These are phyloP conservation scores for Bursaphelenchus okinawaensis DNA, from an alignment of 2,888 invertebrate species.

Conservation along the genomic window DNA sequence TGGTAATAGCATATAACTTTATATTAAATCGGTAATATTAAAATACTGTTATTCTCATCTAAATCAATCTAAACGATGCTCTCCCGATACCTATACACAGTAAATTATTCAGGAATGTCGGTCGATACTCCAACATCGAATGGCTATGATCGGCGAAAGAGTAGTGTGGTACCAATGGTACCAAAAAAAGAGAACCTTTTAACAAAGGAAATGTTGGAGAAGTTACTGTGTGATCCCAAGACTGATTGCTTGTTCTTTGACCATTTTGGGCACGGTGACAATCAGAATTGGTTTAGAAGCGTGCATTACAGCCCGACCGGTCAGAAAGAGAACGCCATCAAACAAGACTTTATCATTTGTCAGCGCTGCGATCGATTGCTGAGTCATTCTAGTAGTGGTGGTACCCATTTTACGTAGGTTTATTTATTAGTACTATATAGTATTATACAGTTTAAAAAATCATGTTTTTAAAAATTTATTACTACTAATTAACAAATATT, in stretches of 20 bases:
- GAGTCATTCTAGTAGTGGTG: background rate
- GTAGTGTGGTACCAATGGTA: background rate
- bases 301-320: background rate
- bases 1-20: no score
- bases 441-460: no score
- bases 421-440: background rate
- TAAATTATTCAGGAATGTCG: no score
- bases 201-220: background rate
- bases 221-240: background rate
- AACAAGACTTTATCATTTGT: background rate
- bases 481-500: no score
- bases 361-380: background rate
- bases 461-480: no score
- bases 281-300: background rate
- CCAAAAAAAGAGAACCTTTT: background rate
- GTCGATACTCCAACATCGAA: background rate
- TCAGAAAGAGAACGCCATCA: background rate
- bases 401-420: background rate
- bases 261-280: background rate
- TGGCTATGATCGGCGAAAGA: background rate
- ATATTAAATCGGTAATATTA: no score
- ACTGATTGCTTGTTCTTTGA: background rate
- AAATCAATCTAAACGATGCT: no score
- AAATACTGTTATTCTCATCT: no score
- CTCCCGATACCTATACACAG: no score